phyloP scores from a whole-genome alignment of 2,113 vertebrate genomes.

The Heterotis niloticus region DNA sequence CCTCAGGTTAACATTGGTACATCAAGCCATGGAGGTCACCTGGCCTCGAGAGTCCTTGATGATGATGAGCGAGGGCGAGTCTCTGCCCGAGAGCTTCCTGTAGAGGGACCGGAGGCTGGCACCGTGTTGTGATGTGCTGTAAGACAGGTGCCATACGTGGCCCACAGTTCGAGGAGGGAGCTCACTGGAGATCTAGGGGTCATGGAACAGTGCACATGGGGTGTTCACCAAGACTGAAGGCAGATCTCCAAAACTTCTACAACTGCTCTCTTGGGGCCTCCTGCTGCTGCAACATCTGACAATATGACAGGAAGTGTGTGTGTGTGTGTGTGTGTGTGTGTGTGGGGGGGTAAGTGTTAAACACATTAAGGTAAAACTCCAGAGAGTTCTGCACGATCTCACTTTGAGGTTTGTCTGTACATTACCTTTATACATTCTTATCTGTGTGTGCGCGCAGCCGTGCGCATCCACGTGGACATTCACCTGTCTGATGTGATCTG shows the following conservation, averaged over 20 bases:
- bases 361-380: no score
- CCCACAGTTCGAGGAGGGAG: constrained; percentile 67
- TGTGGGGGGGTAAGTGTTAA: no score
- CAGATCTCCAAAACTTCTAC: background rate
- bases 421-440: background rate
- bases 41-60: constrained; percentile 66
- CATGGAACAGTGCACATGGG: background rate
- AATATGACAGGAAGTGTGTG: background rate
- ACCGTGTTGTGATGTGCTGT: constrained; percentile 64
- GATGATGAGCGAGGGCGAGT: constrained; percentile 64
- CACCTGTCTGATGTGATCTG: constrained; percentile 60
- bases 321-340: background rate
- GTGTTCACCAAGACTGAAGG: background rate
- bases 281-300: background rate
- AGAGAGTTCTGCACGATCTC: background rate
- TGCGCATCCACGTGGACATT: constrained; percentile 10
- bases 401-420: background rate
- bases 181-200: constrained; percentile 58
- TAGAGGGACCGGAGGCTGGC: constrained; percentile 72
- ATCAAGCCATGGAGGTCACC: constrained; percentile 41
- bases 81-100: constrained; percentile 58
- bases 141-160: constrained; percentile 60
- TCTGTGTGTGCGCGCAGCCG: background rate
- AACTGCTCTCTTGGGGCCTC: background rate
- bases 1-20: background rate